Conservation (phyloP, 2,113 vertebrate genomes). For the Mastomys coucha region DNA sequence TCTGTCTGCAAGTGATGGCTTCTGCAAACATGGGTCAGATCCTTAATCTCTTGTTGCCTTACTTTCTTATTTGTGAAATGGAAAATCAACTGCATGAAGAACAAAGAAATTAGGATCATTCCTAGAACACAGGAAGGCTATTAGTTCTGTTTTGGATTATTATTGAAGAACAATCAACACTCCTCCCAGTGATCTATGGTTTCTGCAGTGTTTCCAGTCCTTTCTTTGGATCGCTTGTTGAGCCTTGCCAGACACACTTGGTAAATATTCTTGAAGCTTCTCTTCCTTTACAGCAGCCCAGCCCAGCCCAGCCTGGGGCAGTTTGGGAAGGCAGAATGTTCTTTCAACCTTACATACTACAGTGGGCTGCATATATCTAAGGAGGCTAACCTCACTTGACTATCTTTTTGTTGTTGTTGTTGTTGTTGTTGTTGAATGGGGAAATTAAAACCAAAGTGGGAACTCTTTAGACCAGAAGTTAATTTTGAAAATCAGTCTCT, state of each 20-base stretch:
- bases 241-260: background rate
- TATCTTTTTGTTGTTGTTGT: background rate
- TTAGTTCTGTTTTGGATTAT: conserved; percentile 22
- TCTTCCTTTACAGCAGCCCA: background rate
- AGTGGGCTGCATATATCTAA: conserved; percentile 49
- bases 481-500: conserved; percentile 56
- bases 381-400: conserved; percentile 68
- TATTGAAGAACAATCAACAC: conserved; percentile 20
- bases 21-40: background rate
- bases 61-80: conserved; percentile 56
- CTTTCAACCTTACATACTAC: background rate
- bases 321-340: background rate
- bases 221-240: conserved; percentile 42
- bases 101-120: background rate
- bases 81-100: background rate
- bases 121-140: background rate
- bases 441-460: conserved; percentile 33
- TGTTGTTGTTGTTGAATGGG: conserved; percentile 39
- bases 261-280: background rate
- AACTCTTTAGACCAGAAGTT: conserved; percentile 55
- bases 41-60: background rate
- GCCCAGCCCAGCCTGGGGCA: background rate
- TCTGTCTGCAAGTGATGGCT: background rate
- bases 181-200: background rate
- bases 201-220: conserved; percentile 36